Evolutionary conservation across 2,888 invertebrate genomes (phyloP), one percentile per base, ranked within the genome.

Genomic region (Mactromeris polynyma): DNA sequence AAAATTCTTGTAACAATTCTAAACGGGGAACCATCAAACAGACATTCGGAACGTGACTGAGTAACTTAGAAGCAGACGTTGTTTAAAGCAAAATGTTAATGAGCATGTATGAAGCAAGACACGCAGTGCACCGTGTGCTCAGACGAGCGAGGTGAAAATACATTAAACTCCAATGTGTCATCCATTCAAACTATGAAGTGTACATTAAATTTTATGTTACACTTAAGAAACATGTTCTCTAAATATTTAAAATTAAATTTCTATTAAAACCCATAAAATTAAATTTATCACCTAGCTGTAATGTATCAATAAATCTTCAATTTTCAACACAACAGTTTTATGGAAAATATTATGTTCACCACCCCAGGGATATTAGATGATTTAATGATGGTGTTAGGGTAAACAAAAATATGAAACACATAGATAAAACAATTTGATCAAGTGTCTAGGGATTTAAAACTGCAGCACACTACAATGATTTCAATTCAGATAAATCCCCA

Each of bases 271-370:
- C 3, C 58, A 64, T 64, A 64, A 64, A 64, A 64, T 64, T 26
- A n/a, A n/a, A n/a, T 64, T 64, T 26, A 64, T 64, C 26, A 26
- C 26, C n/a, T 26, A n/a, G 26, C 26, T 7, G 58, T 46, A 46
- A 46, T 46, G 46, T 64, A 64, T 64, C 58, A 64, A 64, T 64
- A 64, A 26, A 64, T 64, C 58, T 64, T 64, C n/a, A 64, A 64
- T n/a, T 64, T 64, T 64, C 58, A 26, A n/a, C 26, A 11, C 9
- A 9, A n/a, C n/a, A 64, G 58, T 64, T 64, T 64, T 64, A 64
- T 64, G 58, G n/a, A 9, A 4, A 64, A 26, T 64, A 64, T 64
- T 26, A n/a, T 64, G 58, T 26, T 26, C 58, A 64, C 58, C 26
- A 26, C 26, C 26, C 21, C 58, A 2, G 58, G 58, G 58, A 64